Evolutionary conservation across 2,113 vertebrate species (phyloP).

Genomic region (Scomber scombrus): DNA sequence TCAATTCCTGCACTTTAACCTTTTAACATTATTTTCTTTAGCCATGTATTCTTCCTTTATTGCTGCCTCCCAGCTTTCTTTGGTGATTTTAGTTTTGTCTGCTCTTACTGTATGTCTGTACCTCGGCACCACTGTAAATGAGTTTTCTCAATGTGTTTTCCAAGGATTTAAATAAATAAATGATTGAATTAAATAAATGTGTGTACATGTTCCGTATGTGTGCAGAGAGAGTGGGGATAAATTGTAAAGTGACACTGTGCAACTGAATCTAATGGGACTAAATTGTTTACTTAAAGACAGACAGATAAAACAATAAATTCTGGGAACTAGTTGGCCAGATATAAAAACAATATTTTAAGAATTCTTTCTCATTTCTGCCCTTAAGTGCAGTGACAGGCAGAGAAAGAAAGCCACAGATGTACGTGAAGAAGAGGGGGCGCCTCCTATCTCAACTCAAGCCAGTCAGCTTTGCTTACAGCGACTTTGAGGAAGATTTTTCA

Average conservation of each 20-base stretch:
- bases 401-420: constrained; percentile 65
- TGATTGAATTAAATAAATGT: too few species aligned
- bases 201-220: background rate
- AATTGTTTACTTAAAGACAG: constrained; percentile 54
- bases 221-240: background rate
- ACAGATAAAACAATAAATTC: constrained; percentile 59
- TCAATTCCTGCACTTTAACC: too few species aligned
- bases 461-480: constrained; percentile 67
- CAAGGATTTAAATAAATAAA: too few species aligned
- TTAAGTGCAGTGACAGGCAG: constrained; percentile 62
- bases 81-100: too few species aligned
- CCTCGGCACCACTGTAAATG: too few species aligned
- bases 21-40: too few species aligned
- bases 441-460: constrained; percentile 72
- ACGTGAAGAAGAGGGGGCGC: constrained; percentile 54
- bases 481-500: constrained; percentile 85
- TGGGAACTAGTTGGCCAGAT: constrained; percentile 44
- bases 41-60: too few species aligned
- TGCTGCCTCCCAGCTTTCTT: too few species aligned
- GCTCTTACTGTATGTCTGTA: too few species aligned
- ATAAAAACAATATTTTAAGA: constrained; percentile 55
- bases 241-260: constrained; percentile 32
- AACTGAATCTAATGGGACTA: constrained; percentile 48
- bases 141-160: too few species aligned
- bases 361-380: constrained; percentile 47